Conservation (phyloP, 92 coral and sea anemone species). For the Desmophyllum pertusum region DNA sequence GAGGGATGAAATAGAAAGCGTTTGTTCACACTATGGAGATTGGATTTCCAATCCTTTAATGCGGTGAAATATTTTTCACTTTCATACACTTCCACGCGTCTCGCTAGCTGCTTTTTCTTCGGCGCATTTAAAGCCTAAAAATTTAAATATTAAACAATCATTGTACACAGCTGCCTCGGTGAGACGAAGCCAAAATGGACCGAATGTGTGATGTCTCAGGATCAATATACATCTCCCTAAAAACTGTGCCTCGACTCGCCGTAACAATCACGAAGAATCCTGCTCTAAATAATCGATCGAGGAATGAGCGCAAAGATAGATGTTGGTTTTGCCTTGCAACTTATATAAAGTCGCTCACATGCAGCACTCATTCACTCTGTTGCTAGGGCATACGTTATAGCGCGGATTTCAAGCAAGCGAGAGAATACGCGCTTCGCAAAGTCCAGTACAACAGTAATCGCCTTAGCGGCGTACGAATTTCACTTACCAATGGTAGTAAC, state of each 20-base stretch:
- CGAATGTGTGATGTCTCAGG: constrained; percentile 19
- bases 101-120: constrained; percentile 24
- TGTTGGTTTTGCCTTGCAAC: constrained; percentile 17
- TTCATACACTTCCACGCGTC: not conserved
- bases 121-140: constrained; percentile 46
- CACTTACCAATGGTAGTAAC: constrained; percentile 95
- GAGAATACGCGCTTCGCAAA: constrained; percentile 9
- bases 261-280: not conserved
- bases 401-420: constrained; percentile 29
- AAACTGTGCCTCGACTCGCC: not conserved
- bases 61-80: not conserved
- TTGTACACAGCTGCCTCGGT: constrained; percentile 37
- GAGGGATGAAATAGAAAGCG: not conserved
- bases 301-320: not conserved
- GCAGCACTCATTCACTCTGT: constrained; percentile 16
- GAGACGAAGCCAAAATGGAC: constrained; percentile 29
- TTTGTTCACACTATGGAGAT: not conserved
- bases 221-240: constrained; percentile 2
- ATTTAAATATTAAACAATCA: constrained; percentile 55
- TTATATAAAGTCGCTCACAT: not conserved
- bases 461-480: not conserved
- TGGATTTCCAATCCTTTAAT: not conserved
- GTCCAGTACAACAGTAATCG: not conserved
- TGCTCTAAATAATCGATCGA: not conserved
- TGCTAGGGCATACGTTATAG: constrained; percentile 43